Percentiles rank a stretch among this genome's conserved stretches.
Evolutionary conservation across 1,140 invertebrate genomes (phyloP).

Genomic region (fruit fly (Drosophila melanogaster)): Release_6_plus_ISO1_MT NT_033779.5:14749501-14750000

Average conservation of each 20-base stretch:
- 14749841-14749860: not conserved
- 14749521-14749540: slow-evolving; percentile 61
- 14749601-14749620: slow-evolving; percentile 22
- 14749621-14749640: slow-evolving; percentile 19
- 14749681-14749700: slow-evolving; percentile 35
- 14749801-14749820: not conserved
- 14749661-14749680: slow-evolving; percentile 50
- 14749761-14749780: no score
- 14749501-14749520: slow-evolving; percentile 19
- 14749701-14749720: not conserved
- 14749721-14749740: not conserved
- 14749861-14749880: not conserved
- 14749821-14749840: not conserved
- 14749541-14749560: slow-evolving; percentile 79
- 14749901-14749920: slow-evolving; percentile 69
- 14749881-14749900: not conserved
- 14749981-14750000: slow-evolving; percentile 73
- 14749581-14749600: slow-evolving; percentile 19
- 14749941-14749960: slow-evolving; percentile 68
- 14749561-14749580: slow-evolving; percentile 52
- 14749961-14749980: slow-evolving; percentile 71
- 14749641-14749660: slow-evolving; percentile 37
- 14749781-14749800: no score
- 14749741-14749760: no score
- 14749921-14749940: slow-evolving; percentile 56